These are phyloP conservation scores for Zhuqinia jingwanae DNA, from an alignment of 2,888 invertebrate species.

Conservation along the genomic window DNA sequence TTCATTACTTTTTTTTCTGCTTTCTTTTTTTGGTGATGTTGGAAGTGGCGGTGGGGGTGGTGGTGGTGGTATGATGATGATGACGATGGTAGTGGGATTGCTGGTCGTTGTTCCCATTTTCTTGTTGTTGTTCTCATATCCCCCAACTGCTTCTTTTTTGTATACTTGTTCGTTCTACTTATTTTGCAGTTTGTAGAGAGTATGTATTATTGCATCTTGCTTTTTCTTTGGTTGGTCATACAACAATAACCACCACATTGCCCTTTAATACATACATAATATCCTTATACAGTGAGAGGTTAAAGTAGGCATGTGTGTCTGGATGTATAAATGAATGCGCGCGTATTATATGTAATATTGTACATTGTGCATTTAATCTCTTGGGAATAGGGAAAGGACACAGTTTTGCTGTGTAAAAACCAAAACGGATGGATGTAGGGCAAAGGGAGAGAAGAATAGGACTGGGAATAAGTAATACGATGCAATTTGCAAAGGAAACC, in stretches of 20 bases:
- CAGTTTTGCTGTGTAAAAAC: neutral
- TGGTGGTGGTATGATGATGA: too few relatives aligned
- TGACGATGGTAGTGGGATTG: neutral
- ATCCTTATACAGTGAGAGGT: too few relatives aligned
- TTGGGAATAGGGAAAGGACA: neutral
- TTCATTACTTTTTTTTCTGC: conserved; percentile 59
- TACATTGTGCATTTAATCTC: conserved; percentile 13
- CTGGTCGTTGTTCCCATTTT: conserved; percentile 42
- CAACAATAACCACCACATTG: neutral
- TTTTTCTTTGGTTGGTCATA: conserved; percentile 22
- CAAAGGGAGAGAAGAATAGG: neutral
- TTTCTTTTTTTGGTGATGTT: too few relatives aligned
- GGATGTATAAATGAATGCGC: too few relatives aligned
- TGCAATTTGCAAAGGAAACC: neutral
- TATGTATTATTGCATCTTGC: too few relatives aligned
- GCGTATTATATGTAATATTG: neutral
- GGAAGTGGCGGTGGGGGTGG: neutral
- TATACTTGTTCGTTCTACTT: conserved; percentile 40
- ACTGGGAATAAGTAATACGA: neutral
- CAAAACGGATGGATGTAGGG: neutral
- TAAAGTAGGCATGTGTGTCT: too few relatives aligned
- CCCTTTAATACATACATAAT: too few relatives aligned
- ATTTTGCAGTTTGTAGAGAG: neutral
- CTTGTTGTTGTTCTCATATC: too few relatives aligned
- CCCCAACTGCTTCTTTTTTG: too few relatives aligned